Base-by-base conservation (phyloP, 2,888 invertebrate species). In the Pachymerium ferrugineum region DNA sequence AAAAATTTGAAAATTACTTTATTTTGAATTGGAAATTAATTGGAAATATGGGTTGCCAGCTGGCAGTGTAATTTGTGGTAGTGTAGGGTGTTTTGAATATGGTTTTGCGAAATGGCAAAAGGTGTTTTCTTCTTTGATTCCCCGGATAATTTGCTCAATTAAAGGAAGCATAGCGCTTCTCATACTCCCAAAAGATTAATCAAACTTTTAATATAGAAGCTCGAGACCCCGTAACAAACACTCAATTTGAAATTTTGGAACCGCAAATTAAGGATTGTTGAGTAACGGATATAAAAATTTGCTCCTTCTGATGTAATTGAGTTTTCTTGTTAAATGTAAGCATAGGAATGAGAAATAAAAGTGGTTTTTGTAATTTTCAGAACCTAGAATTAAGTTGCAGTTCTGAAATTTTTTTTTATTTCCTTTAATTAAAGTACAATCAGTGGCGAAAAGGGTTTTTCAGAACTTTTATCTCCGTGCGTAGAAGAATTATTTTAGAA, bases 201-300 rank as follows among this genome's bases (percentile, higher is more conserved):
- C 62, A 62, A 62, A 62, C 25, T 62, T 62, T 62, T 62, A 62
- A 8, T 62, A 28, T n/a, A 25, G 12, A 62, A 62, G 62, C 62
- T 62, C 1, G 62, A 62, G 62, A 62, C 25, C 28, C 10, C 1
- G 28, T 62, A 62, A 62, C 62, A 62, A 38, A 62, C 62, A 25
- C 62, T 62, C 62, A 62, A 62, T 62, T 62, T 62, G 28, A 62
- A 62, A 62, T 62, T 62, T 62, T 28, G 14, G 14, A 62, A 62
- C 62, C 62, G 62, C 62, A 62, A 62, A 62, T 62, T 62, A 62
- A 62, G 28, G 62, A 62, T 62, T 62, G 62, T 62, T 62, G 38
- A 25, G 62, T 62, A 28, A 10, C 62, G 62, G 62, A 62, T 28
- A 28, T 62, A 2, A 25, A 10, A 14, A 2, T 25, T 62, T 62